Percentiles rank a stretch among this genome's conserved stretches.
Conservation (phyloP, 1,140 invertebrate genomes). For the Nautilus pompilius region DNA sequence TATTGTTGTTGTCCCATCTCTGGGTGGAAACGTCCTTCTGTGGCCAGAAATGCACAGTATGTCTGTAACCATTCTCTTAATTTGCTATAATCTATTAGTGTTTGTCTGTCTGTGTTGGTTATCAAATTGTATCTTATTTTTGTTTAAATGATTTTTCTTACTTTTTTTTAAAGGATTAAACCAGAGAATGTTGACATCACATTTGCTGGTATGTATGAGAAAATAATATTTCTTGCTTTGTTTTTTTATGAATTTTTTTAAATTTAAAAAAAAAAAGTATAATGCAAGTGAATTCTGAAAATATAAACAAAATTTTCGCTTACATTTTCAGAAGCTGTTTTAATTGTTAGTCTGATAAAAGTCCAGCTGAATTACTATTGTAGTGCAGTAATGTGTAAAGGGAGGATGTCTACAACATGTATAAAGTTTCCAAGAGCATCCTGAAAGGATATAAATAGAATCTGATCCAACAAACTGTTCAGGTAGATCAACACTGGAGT, state of each 20-base stretch:
- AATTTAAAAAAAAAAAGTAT: not conserved
- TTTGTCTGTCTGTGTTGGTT: not conserved
- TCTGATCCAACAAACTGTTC: no score
- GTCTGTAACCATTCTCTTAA: not conserved
- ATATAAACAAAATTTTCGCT: not conserved
- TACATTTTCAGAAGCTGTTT: not conserved
- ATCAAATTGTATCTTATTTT: slow-evolving; percentile 1
- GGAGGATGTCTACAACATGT: no score
- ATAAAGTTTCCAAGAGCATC: no score
- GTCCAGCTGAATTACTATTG: no score
- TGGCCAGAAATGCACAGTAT: not conserved
- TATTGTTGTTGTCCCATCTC: not conserved
- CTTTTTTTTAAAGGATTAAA: slow-evolving; percentile 75
- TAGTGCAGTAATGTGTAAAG: no score
- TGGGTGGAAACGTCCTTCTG: not conserved
- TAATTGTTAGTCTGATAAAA: no score
- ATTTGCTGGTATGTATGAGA: slow-evolving; percentile 58
- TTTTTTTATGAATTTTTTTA: not conserved
- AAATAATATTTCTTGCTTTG: not conserved
- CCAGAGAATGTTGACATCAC: slow-evolving; percentile 91
- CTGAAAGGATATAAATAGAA: no score
- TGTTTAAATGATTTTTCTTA: slow-evolving; percentile 18
- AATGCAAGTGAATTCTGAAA: not conserved
- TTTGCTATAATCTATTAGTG: not conserved
- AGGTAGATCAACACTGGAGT: no score